Evolutionary conservation across 1,140 invertebrate species (phyloP), one percentile per base, ranked within the genome.

Genomic region (Hycleus cichorii): DNA sequence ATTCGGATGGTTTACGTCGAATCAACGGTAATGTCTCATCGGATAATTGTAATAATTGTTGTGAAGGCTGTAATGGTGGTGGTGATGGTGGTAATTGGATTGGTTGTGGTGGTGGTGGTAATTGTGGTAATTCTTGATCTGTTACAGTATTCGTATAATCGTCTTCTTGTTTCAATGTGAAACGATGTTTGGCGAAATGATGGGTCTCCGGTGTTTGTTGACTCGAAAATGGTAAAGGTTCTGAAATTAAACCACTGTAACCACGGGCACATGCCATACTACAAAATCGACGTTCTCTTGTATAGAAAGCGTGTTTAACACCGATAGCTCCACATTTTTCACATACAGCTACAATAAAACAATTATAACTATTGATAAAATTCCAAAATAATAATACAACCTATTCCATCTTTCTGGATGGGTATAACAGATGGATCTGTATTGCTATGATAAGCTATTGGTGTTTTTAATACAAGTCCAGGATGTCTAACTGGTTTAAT

Each of bases 291-390:
- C 91, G 80, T 62, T 90, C 88, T 73, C 89, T 88, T 8, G 89
- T 91, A 68, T 93, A 93, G 75, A 93, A 93, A 2, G 90, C 88
- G 75, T 91, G 88, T 73, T 91, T 92, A 4, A 93, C 90, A 58
- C 91, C 91, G 64, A 92, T 89, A 32, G 88, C 86, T 49, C 90
- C 90, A 76, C 91, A 94, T 74, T 89, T 88, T 75, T 91, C 88
- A 80, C 90, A 93, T 38, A 91, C 88, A 67, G 89, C 89, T 91
- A 62, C 10, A 77, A 72, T 64, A 2, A 32, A 32, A 5, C 32
- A 32, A 32, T 7, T 32, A 46, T 11, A 54, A 54, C 44, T 55
- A 49, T 46, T 58, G 27, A 47, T 54, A 18, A 56, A 26, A 10
- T 51, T 51, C 3, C 12, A 48, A 5, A 47, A 55, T 5, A 49